Evolutionary conservation across 2,113 vertebrate species (phyloP).

Genomic region (Peromyscus polionotus): DNA sequence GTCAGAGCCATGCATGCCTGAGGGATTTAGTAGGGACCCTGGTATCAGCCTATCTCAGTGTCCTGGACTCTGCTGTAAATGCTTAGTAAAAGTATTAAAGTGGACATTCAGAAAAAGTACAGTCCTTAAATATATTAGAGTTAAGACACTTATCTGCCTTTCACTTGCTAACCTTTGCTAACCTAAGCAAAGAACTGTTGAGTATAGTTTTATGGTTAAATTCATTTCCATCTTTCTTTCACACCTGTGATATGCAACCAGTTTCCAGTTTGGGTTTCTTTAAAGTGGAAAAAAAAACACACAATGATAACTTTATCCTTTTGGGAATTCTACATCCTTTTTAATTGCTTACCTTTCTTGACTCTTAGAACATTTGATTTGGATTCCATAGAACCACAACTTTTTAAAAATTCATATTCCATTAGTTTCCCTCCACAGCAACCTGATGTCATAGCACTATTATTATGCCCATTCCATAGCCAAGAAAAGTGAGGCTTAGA

Average conservation of each 20-base stretch:
- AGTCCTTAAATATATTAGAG: conserved; percentile 7
- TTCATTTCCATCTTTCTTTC: not conserved
- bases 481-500: not conserved
- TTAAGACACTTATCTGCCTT: not conserved
- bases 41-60: not conserved
- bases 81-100: not conserved
- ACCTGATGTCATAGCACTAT: not conserved
- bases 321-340: not conserved
- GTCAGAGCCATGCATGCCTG: not conserved
- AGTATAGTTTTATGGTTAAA: conserved; percentile 1
- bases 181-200: not conserved
- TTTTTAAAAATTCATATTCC: conserved; percentile 15
- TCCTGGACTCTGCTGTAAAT: not conserved
- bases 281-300: not conserved
- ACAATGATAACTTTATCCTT: not conserved
- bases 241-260: not conserved
- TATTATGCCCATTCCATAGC: not conserved
- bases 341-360: conserved; percentile 8
- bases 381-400: conserved; percentile 4
- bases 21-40: not conserved
- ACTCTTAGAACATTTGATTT: conserved; percentile 27
- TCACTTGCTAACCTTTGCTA: conserved; percentile 25
- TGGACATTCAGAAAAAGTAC: not conserved
- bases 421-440: not conserved
- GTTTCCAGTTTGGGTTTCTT: not conserved